Conservation (phyloP, 2,113 vertebrate genomes). For the Gobio gobio region DNA sequence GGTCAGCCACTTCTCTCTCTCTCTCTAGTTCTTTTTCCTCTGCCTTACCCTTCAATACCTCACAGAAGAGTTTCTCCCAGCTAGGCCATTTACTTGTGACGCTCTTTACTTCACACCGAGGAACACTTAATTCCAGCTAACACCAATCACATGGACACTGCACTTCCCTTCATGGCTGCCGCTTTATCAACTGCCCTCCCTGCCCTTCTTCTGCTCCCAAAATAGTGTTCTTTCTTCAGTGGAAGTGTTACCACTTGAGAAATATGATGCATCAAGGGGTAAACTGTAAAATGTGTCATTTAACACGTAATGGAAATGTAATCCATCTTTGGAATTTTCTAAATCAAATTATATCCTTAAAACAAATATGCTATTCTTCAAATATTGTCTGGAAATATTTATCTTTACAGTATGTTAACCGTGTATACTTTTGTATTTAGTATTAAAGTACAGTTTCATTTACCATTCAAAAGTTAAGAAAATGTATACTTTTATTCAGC, state of each 20-base stretch:
- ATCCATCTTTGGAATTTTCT: background rate
- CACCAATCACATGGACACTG: slow-evolving; percentile 62
- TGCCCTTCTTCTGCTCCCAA: slow-evolving; percentile 26
- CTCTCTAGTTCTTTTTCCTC: slow-evolving; percentile 6
- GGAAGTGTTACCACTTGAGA: slow-evolving; percentile 21
- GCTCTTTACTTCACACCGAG: slow-evolving; percentile 63
- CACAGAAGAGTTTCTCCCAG: slow-evolving; percentile 51
- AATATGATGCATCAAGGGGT: background rate
- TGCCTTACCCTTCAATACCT: slow-evolving; percentile 53
- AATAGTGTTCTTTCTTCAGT: slow-evolving; percentile 32
- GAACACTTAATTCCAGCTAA: slow-evolving; percentile 69
- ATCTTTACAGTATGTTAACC: background rate
- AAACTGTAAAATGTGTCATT: background rate
- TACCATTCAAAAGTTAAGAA: too few species aligned
- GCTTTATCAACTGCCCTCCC: slow-evolving; percentile 45
- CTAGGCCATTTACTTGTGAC: slow-evolving; percentile 60
- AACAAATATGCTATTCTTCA: background rate
- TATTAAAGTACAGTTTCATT: slow-evolving; percentile 10
- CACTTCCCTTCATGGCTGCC: slow-evolving; percentile 48
- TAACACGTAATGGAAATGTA: background rate
- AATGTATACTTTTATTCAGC: too few species aligned
- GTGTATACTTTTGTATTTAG: background rate
- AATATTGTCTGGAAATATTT: background rate
- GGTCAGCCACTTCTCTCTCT: slow-evolving; percentile 56
- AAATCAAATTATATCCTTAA: background rate